These are phyloP conservation scores for Syngnathus rostellatus DNA, from an alignment of 2,797 vertebrate genomes.

Conservation along the genomic window DNA sequence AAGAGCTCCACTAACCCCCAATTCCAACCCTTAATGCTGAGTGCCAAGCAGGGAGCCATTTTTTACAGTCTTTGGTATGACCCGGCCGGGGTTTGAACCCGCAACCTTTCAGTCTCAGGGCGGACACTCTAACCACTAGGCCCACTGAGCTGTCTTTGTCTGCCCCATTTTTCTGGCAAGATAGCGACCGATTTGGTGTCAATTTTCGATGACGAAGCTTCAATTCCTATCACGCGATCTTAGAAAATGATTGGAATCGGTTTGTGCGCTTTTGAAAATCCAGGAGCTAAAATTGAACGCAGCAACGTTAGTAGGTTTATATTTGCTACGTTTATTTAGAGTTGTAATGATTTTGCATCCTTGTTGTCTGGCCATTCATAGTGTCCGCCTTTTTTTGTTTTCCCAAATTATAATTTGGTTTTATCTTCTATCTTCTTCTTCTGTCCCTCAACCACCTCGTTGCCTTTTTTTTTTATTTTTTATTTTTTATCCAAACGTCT, in stretches of 20 bases:
- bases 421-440: conserved; percentile 9
- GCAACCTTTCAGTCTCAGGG: too few species aligned
- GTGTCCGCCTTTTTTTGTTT: conserved; percentile 10
- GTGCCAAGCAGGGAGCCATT: too few species aligned
- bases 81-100: too few species aligned
- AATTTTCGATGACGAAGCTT: conserved; percentile 28
- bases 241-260: conserved; percentile 39
- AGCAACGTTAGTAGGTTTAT: background rate
- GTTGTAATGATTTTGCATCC: background rate
- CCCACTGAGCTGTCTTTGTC: conserved; percentile 20
- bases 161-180: conserved; percentile 24
- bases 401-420: conserved; percentile 29
- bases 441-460: conserved; percentile 2
- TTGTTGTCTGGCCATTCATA: conserved; percentile 13
- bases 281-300: conserved; percentile 10
- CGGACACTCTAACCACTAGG: too few species aligned
- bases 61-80: too few species aligned
- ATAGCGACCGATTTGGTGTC: conserved; percentile 16
- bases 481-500: conserved; percentile 23
- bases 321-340: too few species aligned
- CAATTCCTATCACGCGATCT: conserved; percentile 29
- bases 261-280: background rate
- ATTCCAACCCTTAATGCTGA: too few species aligned
- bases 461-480: conserved; percentile 20
- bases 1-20: too few species aligned